Evolutionary conservation across 2,797 vertebrate genomes (phyloP).

Genomic region (Smutsia temminckii): DNA sequence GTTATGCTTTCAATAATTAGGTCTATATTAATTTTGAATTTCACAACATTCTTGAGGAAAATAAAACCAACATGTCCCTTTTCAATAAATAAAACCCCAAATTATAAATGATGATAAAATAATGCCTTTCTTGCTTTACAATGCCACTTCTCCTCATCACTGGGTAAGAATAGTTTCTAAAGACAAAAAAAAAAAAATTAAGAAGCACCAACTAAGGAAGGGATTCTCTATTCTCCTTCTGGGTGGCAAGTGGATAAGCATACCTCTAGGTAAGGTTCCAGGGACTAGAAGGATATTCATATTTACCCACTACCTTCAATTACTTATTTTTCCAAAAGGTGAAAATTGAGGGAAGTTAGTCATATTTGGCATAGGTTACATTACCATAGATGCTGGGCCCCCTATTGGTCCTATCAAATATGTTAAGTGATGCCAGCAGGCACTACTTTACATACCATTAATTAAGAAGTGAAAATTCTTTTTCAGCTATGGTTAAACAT

Average conservation of each 20-base stretch:
- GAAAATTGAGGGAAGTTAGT: background rate
- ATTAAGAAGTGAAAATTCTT: conserved; percentile 23
- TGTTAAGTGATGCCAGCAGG: background rate
- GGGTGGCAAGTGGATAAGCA: background rate
- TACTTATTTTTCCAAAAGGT: background rate
- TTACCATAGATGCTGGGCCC: conserved; percentile 8
- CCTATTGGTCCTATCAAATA: conserved; percentile 42
- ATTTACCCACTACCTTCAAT: background rate
- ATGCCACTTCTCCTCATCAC: conserved; percentile 18
- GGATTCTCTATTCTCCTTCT: background rate
- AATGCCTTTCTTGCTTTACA: background rate
- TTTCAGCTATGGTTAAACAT: background rate
- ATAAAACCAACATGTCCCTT: conserved; percentile 24
- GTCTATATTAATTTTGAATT: background rate
- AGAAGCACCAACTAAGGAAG: background rate
- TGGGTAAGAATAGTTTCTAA: background rate
- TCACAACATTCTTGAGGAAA: background rate
- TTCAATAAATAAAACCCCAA: conserved; percentile 38
- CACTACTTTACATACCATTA: background rate
- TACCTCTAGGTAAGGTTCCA: background rate
- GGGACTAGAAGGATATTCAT: background rate
- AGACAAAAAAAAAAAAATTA: background rate
- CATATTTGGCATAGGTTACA: background rate
- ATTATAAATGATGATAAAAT: conserved; percentile 55
- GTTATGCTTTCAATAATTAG: conserved; percentile 21